Percentiles rank a stretch among this genome's conserved stretches.
phyloP scores from a whole-genome alignment of 1,140 invertebrate genomes.

The Sycophaga agraensis region DNA sequence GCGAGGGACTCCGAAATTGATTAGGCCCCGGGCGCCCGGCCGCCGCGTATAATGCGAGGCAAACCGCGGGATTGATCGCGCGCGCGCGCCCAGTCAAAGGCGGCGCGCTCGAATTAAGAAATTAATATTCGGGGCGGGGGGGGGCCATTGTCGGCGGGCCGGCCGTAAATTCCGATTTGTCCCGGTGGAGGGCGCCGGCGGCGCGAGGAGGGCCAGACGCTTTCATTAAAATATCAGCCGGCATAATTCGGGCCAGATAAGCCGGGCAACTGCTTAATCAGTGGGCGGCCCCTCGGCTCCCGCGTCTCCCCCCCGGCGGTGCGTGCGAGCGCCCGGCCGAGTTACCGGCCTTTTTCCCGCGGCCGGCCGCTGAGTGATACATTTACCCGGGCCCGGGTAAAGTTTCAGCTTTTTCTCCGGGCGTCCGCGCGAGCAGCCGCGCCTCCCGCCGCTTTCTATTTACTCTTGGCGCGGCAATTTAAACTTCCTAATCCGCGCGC shows the following conservation, averaged over 20 bases:
- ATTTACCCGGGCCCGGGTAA: neutral
- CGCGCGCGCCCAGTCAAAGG: neutral
- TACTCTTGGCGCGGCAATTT: no score
- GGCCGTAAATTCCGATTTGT: conserved; percentile 20
- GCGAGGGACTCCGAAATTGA: conserved; percentile 21
- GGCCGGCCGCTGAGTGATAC: conserved; percentile 3
- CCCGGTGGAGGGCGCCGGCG: neutral
- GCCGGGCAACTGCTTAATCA: conserved; percentile 24
- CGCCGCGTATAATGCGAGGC: conserved; percentile 8
- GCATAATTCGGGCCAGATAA: conserved; percentile 11
- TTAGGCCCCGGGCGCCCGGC: conserved; percentile 6
- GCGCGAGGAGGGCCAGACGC: neutral
- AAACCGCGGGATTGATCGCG: conserved; percentile 4
- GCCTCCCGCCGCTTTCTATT: no score
- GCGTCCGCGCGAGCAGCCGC: no score
- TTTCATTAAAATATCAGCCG: conserved; percentile 27
- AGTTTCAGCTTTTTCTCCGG: conserved; percentile 9
- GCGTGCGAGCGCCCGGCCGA: no score
- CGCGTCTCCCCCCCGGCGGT: neutral
- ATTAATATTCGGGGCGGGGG: conserved; percentile 26
- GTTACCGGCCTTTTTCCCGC: neutral
- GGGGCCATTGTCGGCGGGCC: no score
- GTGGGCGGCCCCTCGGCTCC: conserved; percentile 1
- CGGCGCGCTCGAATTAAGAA: conserved; percentile 13
- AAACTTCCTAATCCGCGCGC: no score